Evolutionary conservation across 2,113 vertebrate genomes (phyloP).

Genomic region (Nesogale talazaci): DNA sequence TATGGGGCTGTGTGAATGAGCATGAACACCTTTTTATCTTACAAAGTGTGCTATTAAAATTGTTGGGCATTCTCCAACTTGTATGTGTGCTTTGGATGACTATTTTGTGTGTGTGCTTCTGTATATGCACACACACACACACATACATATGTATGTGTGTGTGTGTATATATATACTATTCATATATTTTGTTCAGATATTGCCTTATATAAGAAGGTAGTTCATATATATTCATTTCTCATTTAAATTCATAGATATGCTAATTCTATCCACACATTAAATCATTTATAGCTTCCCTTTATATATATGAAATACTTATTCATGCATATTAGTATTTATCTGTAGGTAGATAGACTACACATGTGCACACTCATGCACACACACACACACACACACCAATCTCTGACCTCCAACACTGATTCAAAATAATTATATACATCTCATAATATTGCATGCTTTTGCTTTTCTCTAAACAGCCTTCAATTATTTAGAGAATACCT

Average conservation of each 20-base stretch:
- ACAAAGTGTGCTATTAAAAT: constrained; percentile 7
- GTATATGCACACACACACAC: background rate
- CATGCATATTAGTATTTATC: background rate
- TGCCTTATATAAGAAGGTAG: constrained; percentile 43
- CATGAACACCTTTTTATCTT: constrained; percentile 49
- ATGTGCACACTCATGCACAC: background rate
- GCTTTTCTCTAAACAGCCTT: constrained; percentile 54
- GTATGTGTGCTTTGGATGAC: constrained; percentile 35
- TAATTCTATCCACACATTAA: background rate
- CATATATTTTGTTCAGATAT: background rate
- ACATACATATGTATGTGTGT: background rate
- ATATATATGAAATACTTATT: constrained; percentile 17
- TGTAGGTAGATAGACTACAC: background rate
- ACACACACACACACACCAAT: background rate
- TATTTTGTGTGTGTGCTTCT: background rate
- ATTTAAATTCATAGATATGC: constrained; percentile 33
- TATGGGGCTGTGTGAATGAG: constrained; percentile 43
- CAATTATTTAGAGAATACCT: constrained; percentile 60
- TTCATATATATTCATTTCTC: constrained; percentile 20
- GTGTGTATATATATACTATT: background rate
- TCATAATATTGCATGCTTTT: constrained; percentile 59
- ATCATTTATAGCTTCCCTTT: background rate
- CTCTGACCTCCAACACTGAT: constrained; percentile 39
- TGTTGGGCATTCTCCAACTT: constrained; percentile 34
- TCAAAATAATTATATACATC: constrained; percentile 62